A percentile compares a stretch with the other conserved stretches of the same genome.
phyloP scores from a whole-genome alignment of 2,113 vertebrate species.

The Zingel zingel region DNA sequence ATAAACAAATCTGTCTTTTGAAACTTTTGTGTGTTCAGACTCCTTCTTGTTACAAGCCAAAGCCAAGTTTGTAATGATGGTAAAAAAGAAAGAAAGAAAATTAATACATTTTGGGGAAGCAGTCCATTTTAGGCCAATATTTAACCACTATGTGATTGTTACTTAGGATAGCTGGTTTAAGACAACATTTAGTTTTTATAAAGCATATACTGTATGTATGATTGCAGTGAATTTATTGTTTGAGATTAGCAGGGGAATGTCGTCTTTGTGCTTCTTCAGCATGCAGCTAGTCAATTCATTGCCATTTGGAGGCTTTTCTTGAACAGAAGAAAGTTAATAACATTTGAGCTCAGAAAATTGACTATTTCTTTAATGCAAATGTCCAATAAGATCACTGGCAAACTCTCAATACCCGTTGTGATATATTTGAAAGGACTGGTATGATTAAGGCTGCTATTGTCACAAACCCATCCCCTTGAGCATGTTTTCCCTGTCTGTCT shows the following conservation, averaged over 20 bases:
- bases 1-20: not conserved
- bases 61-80: not conserved
- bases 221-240: not conserved
- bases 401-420: not conserved
- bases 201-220: not conserved
- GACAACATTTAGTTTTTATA: not conserved
- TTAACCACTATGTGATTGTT: not conserved
- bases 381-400: not conserved
- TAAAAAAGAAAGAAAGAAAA: not conserved
- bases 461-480: too few species aligned
- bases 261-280: not conserved
- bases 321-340: not conserved
- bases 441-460: not conserved
- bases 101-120: not conserved
- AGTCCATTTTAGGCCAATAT: not conserved
- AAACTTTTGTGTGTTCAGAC: not conserved
- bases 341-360: not conserved
- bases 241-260: not conserved
- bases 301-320: not conserved
- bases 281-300: not conserved
- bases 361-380: constrained; percentile 8
- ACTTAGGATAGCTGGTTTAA: not conserved
- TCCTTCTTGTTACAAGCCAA: not conserved
- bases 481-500: too few species aligned
- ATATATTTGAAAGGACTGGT: not conserved